These are phyloP conservation scores for Verasper variegatus DNA, from an alignment of 2,113 vertebrate species.

Conservation along the genomic window DNA sequence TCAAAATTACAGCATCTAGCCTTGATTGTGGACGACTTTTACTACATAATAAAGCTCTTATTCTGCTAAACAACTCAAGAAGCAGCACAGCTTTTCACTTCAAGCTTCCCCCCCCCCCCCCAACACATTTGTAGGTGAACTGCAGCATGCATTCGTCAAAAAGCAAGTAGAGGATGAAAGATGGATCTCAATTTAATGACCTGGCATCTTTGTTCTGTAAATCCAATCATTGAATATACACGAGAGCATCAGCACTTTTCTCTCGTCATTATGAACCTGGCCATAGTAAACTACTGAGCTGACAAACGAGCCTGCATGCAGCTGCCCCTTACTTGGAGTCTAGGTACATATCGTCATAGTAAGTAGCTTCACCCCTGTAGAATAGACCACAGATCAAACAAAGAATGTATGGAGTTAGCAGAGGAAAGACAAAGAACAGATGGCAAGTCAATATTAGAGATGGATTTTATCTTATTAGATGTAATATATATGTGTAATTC, in stretches of 20 bases:
- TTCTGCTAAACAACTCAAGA: slow-evolving; percentile 20
- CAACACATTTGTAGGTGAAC: not conserved
- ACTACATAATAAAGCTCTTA: slow-evolving; percentile 7
- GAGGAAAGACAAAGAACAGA: slow-evolving; percentile 49
- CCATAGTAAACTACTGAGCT: slow-evolving; percentile 13
- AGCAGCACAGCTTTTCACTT: slow-evolving; percentile 6
- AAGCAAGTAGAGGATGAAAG: slow-evolving; percentile 25
- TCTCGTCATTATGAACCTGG: slow-evolving; percentile 2
- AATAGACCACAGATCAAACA: slow-evolving; percentile 52
- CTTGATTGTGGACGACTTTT: not conserved
- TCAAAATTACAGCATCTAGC: slow-evolving; percentile 1
- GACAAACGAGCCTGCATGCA: slow-evolving; percentile 57
- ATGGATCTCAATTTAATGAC: slow-evolving; percentile 33
- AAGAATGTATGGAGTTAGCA: slow-evolving; percentile 27
- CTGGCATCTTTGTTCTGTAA: slow-evolving; percentile 16
- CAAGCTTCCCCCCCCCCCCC: not conserved
- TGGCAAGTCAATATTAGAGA: not conserved
- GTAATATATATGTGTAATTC: not conserved
- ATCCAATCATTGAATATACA: slow-evolving; percentile 5
- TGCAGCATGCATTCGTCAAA: slow-evolving; percentile 38
- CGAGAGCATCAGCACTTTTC: slow-evolving; percentile 10
- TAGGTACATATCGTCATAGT: slow-evolving; percentile 79
- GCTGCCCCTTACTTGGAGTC: slow-evolving; percentile 81
- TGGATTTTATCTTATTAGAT: not conserved
- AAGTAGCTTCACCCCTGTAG: slow-evolving; percentile 75